Conservation (phyloP, 2,888 invertebrate genomes). For the Synergus gifuensis region DNA sequence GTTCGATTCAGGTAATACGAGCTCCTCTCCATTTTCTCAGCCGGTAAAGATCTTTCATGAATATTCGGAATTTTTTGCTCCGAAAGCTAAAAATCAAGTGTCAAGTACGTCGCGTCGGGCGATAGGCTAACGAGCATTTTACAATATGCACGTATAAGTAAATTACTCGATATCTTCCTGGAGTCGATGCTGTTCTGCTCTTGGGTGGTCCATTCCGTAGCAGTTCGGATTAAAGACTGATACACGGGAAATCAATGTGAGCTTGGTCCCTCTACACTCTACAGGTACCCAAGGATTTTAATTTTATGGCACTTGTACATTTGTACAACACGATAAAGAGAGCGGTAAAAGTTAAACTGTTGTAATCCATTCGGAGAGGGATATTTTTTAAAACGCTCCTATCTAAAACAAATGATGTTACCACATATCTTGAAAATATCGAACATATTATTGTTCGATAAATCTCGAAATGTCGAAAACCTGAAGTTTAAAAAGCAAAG, state of each 20-base stretch:
- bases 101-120: slow-evolving; percentile 8
- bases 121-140: slow-evolving; percentile 40
- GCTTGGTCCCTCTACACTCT: not conserved
- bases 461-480: too few species aligned
- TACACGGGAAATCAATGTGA: slow-evolving; percentile 39
- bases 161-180: slow-evolving; percentile 38
- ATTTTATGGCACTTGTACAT: slow-evolving; percentile 10
- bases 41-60: slow-evolving; percentile 34
- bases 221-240: slow-evolving; percentile 14
- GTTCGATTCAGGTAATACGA: slow-evolving; percentile 15
- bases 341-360: slow-evolving; percentile 22
- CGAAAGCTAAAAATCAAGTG: slow-evolving; percentile 32
- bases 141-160: slow-evolving; percentile 34
- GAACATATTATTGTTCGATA: too few species aligned
- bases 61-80: slow-evolving; percentile 31
- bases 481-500: too few species aligned
- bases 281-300: slow-evolving; percentile 33
- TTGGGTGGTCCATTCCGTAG: slow-evolving; percentile 39
- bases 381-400: too few species aligned
- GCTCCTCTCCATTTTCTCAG: slow-evolving; percentile 17
- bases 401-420: too few species aligned
- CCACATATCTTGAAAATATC: too few species aligned
- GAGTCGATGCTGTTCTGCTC: slow-evolving; percentile 10
- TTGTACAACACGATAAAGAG: slow-evolving; percentile 19
- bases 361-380: not conserved